Base-by-base conservation (phyloP, 2,113 vertebrate species). In the Heterocephalus glaber region DNA sequence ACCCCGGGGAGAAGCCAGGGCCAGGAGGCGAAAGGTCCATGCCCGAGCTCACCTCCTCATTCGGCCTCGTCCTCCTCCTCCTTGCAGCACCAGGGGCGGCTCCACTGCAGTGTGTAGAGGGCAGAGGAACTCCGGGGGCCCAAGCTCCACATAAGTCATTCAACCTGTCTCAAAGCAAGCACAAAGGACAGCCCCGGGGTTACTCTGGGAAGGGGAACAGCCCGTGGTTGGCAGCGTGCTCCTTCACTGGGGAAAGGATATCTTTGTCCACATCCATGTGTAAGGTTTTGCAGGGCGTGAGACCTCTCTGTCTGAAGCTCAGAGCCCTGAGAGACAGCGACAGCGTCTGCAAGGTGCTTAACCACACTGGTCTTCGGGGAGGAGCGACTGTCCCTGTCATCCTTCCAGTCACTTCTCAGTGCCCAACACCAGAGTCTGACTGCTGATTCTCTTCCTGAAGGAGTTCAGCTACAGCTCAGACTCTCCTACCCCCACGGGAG, bases 121-220 rank as follows among this genome's bases (percentile, higher is more conserved):
- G 66, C 90, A 49, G 66, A 90, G 70, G 58, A 80, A 65, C 97
- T 94, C 97, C 95, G 81, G 95, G 0, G 79, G 95, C 86, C 95
- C 97, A 86, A 86, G 66, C 0, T 38, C 94, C 90, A 95, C 96
- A 89, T 95, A 96, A 80, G 97, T 97, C 96, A 96, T n/a, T 95
- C 92, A 95, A 84, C 82, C 97, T 97, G 96, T 95, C 30, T 66
- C 83, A 92, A 86, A 94, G 93, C 76, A 97, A 96, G 86, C 93
- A 97, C 92, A 97, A 52, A 88, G 88, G 84, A 93, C 72, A 92
- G 87, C 22, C 93, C 89, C 47, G 24, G 80, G 81, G 97, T 98
- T 93, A 97, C 54, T 79, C 60, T 4, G 47, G 83, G 80, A 66
- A 90, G 54, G 38, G 8, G 11, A 26, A 47, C 81, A 72, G 26